phyloP scores from a whole-genome alignment of 2,888 invertebrate genomes.

The Phortica okadai region DNA sequence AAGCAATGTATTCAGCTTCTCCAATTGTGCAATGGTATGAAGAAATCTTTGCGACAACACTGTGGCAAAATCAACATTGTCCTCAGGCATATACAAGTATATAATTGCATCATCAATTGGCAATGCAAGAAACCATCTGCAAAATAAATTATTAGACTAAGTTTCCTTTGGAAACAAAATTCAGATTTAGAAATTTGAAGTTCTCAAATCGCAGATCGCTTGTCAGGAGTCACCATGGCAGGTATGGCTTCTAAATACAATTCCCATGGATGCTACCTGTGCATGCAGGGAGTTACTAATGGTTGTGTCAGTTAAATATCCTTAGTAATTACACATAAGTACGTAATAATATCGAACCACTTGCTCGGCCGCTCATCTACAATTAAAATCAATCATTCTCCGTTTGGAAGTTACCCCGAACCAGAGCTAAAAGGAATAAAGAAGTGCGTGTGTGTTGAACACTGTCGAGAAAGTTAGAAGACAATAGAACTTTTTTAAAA shows the following conservation, averaged over 20 bases:
- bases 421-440: not conserved
- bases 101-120: too few species aligned
- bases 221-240: not conserved
- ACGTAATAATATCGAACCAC: conserved; percentile 42
- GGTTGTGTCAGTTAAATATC: not conserved
- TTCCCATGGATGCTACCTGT: not conserved
- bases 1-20: too few species aligned
- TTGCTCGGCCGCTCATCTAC: conserved; percentile 41
- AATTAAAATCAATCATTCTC: conserved; percentile 68
- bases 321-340: conserved; percentile 14
- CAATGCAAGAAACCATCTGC: too few species aligned
- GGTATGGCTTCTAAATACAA: not conserved
- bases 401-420: conserved; percentile 50
- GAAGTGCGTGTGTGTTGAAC: not conserved
- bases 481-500: not conserved
- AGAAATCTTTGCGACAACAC: too few species aligned
- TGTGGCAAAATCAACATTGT: too few species aligned
- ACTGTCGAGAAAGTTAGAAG: too few species aligned
- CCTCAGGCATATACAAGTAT: too few species aligned
- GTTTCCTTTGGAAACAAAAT: not conserved
- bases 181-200: not conserved
- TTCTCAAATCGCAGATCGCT: not conserved
- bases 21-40: too few species aligned
- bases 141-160: too few species aligned
- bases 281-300: not conserved